Conservation (phyloP, 2,888 invertebrate species). For the Drosophila robusta region DNA sequence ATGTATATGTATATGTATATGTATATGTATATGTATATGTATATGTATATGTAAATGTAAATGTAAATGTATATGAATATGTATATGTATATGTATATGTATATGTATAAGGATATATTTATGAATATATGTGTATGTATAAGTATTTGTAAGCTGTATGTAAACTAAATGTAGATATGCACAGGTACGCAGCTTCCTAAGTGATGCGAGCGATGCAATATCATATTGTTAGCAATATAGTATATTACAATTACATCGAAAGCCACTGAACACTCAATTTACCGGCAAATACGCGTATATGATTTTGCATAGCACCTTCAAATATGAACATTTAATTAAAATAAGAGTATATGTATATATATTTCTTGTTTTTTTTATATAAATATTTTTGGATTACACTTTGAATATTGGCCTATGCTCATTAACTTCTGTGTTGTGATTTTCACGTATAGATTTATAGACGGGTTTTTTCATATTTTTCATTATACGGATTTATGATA, state of each 20-base stretch:
- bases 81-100: background rate
- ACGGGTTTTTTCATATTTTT: background rate
- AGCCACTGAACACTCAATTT: constrained; percentile 8
- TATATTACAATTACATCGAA: background rate
- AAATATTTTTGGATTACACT: background rate
- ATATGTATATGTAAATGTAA: too few relatives aligned
- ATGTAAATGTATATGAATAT: too few relatives aligned
- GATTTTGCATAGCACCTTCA: constrained; percentile 5
- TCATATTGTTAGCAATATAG: background rate
- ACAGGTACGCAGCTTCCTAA: too few relatives aligned
- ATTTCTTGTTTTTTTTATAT: constrained; percentile 10
- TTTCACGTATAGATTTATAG: constrained; percentile 14
- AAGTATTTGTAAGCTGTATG: background rate
- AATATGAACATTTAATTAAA: background rate
- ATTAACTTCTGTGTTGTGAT: background rate
- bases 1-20: too few relatives aligned
- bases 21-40: too few relatives aligned
- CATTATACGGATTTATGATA: background rate
- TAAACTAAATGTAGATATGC: too few relatives aligned
- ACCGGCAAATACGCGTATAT: constrained; percentile 30
- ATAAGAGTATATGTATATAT: constrained; percentile 14
- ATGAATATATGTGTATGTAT: background rate
- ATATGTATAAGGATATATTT: background rate
- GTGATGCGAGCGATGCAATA: too few relatives aligned
- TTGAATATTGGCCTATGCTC: background rate